Base-by-base conservation (phyloP, 2,797 vertebrate species). In the Enteromius paludinosus region DNA sequence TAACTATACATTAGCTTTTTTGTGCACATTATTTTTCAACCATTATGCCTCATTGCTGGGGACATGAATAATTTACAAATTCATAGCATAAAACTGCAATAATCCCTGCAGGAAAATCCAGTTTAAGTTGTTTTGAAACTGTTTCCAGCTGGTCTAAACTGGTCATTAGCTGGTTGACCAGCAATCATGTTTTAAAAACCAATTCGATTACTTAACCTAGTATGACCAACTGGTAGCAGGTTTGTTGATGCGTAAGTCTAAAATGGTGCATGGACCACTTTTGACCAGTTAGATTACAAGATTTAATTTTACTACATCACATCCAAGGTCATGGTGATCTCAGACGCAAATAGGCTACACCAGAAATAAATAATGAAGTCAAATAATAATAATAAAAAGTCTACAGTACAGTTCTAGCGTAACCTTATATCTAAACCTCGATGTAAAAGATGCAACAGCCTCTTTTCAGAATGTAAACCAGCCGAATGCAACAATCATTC, bases 261-360 rank as follows among this genome's bases (percentile, higher is more conserved):
- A 17, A 35, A 9, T 35, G 28, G 28, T 41, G 54, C 28, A 72
- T 47, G 2, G 43, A 49, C 43, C 25, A 74, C 14, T 33, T 74
- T 2, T 33, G 49, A 74, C n/a, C 52, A 54, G 47, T 56, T 43
- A 25, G 14, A 66, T 41, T 30, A 30, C 25, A 18, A 47, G 4
- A 25, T 66, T 71, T 52, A 10, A 33, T 33, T n/a, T 70, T 35
- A 52, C 12, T 23, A 14, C 9, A 62, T 25, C 41, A 20, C 45
- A 65, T 56, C 45, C 70, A 72, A 85, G 73, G 83, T 84, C 65
- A 85, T 10, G 9, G n/a, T 30, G 33, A 81, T 64, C 41, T 56
- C 18, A 70, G 25, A 66, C 15, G 35, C 38, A 20, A 38, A 43
- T 11, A 25, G 73, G 3, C 33, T 15, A 4, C 30, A 30, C n/a